phyloP scores from a whole-genome alignment of 2,113 vertebrate species.

The Heloderma charlesbogerti region DNA sequence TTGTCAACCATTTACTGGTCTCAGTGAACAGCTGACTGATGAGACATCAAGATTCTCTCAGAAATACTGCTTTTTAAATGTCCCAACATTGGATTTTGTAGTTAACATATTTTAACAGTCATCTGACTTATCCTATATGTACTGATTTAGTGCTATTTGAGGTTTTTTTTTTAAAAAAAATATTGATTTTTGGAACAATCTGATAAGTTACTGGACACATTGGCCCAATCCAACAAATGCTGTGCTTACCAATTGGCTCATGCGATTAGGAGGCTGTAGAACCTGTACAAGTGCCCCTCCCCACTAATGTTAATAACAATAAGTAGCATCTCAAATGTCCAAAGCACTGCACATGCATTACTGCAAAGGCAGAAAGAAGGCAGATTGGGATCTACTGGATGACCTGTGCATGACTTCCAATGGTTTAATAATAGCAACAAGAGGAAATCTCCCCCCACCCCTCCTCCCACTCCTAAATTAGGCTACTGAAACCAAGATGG shows the following conservation, averaged over 20 bases:
- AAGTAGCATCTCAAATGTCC: neutral
- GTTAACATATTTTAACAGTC: slow-evolving; percentile 31
- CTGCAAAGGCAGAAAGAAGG: neutral
- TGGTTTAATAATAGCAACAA: neutral
- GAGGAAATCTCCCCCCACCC: neutral
- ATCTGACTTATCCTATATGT: neutral
- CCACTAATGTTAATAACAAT: neutral
- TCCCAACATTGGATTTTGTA: slow-evolving; percentile 6
- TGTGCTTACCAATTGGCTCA: neutral
- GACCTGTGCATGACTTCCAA: too few relatives aligned
- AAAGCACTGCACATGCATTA: neutral
- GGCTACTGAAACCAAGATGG: neutral
- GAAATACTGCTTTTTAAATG: neutral
- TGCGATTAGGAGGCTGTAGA: neutral
- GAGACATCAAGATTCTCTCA: slow-evolving; percentile 5
- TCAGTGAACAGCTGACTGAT: slow-evolving; percentile 16
- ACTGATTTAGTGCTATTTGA: neutral
- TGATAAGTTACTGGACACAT: neutral
- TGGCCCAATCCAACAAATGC: neutral
- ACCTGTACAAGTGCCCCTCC: neutral
- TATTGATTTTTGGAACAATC: neutral
- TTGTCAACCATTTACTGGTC: slow-evolving; percentile 5
- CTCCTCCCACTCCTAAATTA: too few relatives aligned
- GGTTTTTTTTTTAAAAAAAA: neutral
- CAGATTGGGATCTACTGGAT: neutral